Percentiles rank a stretch among this genome's conserved stretches.
These are phyloP conservation scores for Vanessa atalanta DNA, from an alignment of 1,140 invertebrate species.

Conservation along the genomic window DNA sequence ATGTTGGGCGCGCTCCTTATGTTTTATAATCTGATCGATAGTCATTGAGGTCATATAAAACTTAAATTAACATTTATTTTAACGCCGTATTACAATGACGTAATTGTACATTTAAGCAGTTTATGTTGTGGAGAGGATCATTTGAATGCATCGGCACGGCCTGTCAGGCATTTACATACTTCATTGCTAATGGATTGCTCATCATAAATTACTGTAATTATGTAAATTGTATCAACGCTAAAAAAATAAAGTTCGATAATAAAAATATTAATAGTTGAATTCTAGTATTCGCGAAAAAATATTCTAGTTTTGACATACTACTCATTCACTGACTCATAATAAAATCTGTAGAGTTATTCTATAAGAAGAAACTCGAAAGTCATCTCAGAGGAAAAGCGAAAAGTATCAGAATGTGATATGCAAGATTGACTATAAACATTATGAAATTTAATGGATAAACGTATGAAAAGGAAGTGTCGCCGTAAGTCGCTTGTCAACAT, in stretches of 20 bases:
- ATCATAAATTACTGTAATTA: slow-evolving; percentile 22
- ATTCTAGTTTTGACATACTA: no score
- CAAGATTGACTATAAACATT: no score
- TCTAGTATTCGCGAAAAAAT: no score
- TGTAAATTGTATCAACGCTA: background rate
- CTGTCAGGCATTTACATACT: slow-evolving; percentile 26
- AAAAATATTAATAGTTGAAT: no score
- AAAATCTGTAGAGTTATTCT: no score
- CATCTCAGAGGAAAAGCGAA: no score
- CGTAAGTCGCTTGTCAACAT: no score
- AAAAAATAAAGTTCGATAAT: background rate
- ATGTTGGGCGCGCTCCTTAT: background rate
- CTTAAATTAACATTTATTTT: slow-evolving; percentile 5
- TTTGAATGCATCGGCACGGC: slow-evolving; percentile 38
- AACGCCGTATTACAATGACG: background rate
- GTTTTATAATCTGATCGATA: background rate
- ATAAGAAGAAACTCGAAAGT: no score
- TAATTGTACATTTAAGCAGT: slow-evolving; percentile 3
- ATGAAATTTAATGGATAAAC: no score
- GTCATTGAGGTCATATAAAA: background rate
- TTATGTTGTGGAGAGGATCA: slow-evolving; percentile 19
- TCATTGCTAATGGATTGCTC: slow-evolving; percentile 36
- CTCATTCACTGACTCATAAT: no score
- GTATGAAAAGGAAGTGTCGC: no score
- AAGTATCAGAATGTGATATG: no score